These are phyloP conservation scores for Fragum sueziense DNA, from an alignment of 2,888 invertebrate species.

Conservation along the genomic window DNA sequence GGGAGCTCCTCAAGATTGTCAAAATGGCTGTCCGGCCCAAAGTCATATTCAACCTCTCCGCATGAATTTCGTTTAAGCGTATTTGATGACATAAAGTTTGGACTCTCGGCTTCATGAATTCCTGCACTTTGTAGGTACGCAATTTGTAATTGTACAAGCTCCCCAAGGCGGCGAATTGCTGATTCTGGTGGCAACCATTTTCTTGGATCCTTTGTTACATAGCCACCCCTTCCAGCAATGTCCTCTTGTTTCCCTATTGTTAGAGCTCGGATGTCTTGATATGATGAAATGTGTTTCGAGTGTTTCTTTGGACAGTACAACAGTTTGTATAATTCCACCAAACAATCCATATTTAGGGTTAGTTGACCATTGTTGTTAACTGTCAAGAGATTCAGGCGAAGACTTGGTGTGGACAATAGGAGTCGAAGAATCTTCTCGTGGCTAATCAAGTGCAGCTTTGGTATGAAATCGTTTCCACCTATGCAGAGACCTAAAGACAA, in stretches of 20 bases:
- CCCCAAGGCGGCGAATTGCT: constrained; percentile 4
- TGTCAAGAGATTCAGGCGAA: neutral
- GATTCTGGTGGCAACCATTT: constrained; percentile 25
- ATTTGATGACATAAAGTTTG: neutral
- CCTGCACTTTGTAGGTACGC: constrained; percentile 19
- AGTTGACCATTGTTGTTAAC: neutral
- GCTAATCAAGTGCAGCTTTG: neutral
- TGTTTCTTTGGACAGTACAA: neutral
- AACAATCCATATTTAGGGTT: neutral
- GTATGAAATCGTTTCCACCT: constrained; percentile 25
- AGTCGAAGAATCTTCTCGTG: neutral
- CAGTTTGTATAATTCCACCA: neutral
- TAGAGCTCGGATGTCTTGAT: neutral
- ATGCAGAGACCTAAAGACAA: constrained; percentile 12
- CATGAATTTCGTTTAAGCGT: neutral
- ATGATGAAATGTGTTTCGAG: neutral
- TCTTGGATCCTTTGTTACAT: constrained; percentile 9
- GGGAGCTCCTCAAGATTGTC: neutral
- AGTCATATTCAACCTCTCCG: constrained; percentile 26
- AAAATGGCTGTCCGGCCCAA: constrained; percentile 15
- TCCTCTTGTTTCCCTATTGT: neutral
- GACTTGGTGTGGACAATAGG: neutral
- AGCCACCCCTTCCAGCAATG: neutral
- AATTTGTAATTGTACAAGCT: constrained; percentile 15
- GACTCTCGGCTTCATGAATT: neutral